These are phyloP conservation scores for Zaprionus lineosus DNA, from an alignment of 2,888 invertebrate species.

Conservation along the genomic window DNA sequence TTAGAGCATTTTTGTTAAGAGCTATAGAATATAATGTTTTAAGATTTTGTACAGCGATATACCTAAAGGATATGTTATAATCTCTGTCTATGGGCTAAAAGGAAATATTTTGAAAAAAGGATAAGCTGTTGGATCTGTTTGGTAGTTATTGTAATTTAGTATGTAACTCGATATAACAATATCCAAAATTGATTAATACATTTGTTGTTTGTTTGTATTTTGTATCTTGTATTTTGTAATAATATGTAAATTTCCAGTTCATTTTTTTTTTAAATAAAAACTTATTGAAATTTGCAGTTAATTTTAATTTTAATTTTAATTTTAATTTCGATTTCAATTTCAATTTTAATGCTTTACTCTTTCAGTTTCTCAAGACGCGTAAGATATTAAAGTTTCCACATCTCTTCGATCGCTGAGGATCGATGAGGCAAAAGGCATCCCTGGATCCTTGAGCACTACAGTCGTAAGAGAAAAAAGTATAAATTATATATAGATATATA, in stretches of 20 bases:
- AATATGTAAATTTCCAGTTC: no score
- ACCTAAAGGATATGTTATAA: constrained; percentile 16
- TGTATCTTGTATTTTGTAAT: constrained; percentile 7
- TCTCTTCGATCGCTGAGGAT: constrained; percentile 53
- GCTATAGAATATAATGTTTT: constrained; percentile 43
- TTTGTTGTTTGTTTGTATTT: constrained; percentile 19
- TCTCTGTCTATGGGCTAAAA: constrained; percentile 20
- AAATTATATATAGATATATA: neutral
- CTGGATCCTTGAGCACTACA: no score
- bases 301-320: constrained; percentile 9
- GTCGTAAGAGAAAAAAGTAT: no score
- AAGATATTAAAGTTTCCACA: constrained; percentile 54
- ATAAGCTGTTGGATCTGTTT: constrained; percentile 37
- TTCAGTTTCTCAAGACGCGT: constrained; percentile 62
- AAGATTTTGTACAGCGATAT: constrained; percentile 51
- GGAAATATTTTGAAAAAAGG: constrained; percentile 2
- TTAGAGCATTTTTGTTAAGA: constrained; percentile 53
- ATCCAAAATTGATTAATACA: constrained; percentile 13
- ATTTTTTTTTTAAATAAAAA: constrained; percentile 50
- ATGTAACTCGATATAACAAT: no score
- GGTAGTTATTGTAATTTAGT: no score
- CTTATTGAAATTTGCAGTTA: constrained; percentile 23
- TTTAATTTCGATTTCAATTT: neutral
- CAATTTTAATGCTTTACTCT: constrained; percentile 17
- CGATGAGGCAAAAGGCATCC: no score